Conservation (phyloP, 2,113 vertebrate species). For the Pimephales promelas region DNA sequence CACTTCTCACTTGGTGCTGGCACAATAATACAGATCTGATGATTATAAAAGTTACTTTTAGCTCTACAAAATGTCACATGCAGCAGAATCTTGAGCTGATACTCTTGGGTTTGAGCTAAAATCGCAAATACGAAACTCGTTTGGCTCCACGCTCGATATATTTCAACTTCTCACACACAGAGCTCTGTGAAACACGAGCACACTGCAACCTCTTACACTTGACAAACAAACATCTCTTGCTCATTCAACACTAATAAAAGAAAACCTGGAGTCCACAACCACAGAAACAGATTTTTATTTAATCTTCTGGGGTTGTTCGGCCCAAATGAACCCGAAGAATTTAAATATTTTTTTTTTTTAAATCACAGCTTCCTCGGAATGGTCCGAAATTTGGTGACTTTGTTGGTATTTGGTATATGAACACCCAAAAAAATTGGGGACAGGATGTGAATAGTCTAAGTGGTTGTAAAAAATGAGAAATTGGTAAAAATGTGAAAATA, state of each 20-base stretch:
- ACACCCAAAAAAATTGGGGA: too few relatives aligned
- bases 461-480: too few relatives aligned
- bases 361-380: too few relatives aligned
- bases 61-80: neutral
- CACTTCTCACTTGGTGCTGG: slow-evolving; percentile 1
- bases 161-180: neutral
- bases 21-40: slow-evolving; percentile 9
- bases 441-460: too few relatives aligned
- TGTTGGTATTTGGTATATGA: too few relatives aligned
- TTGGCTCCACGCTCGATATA: neutral
- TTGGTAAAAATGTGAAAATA: too few relatives aligned
- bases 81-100: neutral
- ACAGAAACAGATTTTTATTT: neutral
- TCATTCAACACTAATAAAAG: neutral
- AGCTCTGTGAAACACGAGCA: neutral
- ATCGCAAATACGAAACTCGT: neutral
- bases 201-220: neutral
- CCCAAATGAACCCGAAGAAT: too few relatives aligned
- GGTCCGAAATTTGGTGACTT: too few relatives aligned
- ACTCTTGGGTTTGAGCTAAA: neutral
- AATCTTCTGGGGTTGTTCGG: too few relatives aligned
- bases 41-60: slow-evolving; percentile 13
- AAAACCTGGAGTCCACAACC: neutral
- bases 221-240: neutral
- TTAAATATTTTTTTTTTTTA: too few relatives aligned